Percentiles rank a stretch among this genome's conserved stretches.
phyloP scores from a whole-genome alignment of 2,797 vertebrate species.

The Rhadinocentrus ornatus region DNA sequence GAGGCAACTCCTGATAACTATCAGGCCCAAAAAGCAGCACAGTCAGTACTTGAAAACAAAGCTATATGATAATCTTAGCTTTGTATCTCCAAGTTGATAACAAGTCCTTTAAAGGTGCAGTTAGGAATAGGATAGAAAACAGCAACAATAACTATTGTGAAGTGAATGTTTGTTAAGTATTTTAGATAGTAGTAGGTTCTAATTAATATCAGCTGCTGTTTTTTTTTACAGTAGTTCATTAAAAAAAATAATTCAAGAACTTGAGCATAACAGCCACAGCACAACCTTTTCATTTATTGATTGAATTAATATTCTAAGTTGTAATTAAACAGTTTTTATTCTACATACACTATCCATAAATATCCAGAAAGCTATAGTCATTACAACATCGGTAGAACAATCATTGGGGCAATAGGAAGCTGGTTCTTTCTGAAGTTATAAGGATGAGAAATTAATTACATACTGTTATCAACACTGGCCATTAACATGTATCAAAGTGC shows the following conservation, averaged over 20 bases:
- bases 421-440: neutral
- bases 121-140: neutral
- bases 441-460: neutral
- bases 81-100: conserved; percentile 15
- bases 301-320: no score
- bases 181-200: neutral
- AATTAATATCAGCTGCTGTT: neutral
- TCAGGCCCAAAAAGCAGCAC: conserved; percentile 26
- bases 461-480: conserved; percentile 13
- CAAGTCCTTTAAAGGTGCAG: neutral
- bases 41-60: conserved; percentile 41
- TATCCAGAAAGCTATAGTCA: neutral
- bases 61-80: conserved; percentile 9
- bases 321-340: no score
- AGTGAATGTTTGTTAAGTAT: neutral
- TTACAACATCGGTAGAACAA: neutral
- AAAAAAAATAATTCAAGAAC: no score
- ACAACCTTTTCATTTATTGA: no score
- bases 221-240: neutral
- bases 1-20: conserved; percentile 58
- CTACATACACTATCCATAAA: no score
- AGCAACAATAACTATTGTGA: neutral
- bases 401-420: neutral
- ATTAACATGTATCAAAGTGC: conserved; percentile 48
- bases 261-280: no score